Percentiles rank a stretch among this genome's conserved stretches.
Evolutionary conservation across 2,113 vertebrate species (phyloP).

Genomic region (Corythornis vintsioides): DNA sequence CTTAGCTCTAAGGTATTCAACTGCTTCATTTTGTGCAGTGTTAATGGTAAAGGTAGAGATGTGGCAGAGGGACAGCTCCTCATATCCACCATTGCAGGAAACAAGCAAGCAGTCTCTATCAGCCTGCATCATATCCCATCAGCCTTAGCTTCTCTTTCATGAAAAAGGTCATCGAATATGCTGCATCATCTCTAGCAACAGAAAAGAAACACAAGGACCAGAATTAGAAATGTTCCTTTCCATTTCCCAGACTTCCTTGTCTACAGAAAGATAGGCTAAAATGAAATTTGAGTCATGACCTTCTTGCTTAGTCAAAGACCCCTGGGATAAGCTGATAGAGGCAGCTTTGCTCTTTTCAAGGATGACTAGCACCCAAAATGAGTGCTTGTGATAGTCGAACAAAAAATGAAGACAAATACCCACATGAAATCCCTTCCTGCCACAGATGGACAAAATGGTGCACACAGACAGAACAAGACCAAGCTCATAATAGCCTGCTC

Average conservation of each 20-base stretch:
- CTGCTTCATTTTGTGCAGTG: fast-evolving
- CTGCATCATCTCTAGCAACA: not conserved
- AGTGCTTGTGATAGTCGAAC: not conserved
- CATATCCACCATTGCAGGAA: not conserved
- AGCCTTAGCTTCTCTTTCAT: not conserved
- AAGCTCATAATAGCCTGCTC: not conserved
- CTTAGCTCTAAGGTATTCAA: fast-evolving
- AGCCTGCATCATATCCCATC: not conserved
- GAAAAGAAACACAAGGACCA: not conserved
- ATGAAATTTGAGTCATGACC: conserved; percentile 27
- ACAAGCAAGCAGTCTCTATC: not conserved
- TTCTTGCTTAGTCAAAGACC: not conserved
- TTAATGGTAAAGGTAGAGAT: not conserved
- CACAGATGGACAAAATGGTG: not conserved
- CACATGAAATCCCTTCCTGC: not conserved
- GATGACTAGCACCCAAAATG: not conserved
- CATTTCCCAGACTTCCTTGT: not conserved
- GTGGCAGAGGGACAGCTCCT: not conserved
- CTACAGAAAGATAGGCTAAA: not conserved
- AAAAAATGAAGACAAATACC: not conserved
- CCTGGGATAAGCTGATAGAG: not conserved
- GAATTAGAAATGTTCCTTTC: not conserved
- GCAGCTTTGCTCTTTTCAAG: conserved; percentile 5
- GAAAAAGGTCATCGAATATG: not conserved
- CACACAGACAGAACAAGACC: not conserved